Evolutionary conservation across 2,888 invertebrate species (phyloP).

Genomic region (Cyclophora punctaria): DNA sequence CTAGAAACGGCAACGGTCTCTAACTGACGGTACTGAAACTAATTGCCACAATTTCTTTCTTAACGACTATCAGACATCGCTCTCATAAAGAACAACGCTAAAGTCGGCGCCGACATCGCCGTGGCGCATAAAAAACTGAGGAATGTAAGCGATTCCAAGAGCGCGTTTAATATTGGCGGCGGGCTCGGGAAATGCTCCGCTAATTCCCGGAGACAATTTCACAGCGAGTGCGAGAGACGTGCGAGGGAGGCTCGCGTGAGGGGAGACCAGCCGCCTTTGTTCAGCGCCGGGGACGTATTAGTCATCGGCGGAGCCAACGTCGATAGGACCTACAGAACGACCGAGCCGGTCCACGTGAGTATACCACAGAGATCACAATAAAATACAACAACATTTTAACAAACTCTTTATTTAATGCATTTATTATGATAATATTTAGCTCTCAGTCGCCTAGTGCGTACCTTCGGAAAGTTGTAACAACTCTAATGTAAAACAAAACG

Average conservation of each 20-base stretch:
- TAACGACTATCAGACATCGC: constrained; percentile 83
- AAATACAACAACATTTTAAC: constrained; percentile 57
- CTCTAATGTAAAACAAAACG: constrained; percentile 43
- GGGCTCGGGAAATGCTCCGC: constrained; percentile 21
- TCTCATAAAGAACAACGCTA: constrained; percentile 94
- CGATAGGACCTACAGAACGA: constrained; percentile 80
- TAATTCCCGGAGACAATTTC: constrained; percentile 38
- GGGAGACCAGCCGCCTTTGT: constrained; percentile 20
- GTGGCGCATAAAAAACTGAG: constrained; percentile 72
- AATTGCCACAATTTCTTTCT: constrained; percentile 54
- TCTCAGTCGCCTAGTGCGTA: constrained; percentile 75
- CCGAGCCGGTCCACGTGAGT: constrained; percentile 80
- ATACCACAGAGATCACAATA: constrained; percentile 5
- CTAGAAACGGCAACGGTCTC: constrained; percentile 37
- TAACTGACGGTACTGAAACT: constrained; percentile 44
- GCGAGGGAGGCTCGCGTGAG: constrained; percentile 8
- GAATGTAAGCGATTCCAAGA: constrained; percentile 38
- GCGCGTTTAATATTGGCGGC: constrained; percentile 38
- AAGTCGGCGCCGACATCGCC: constrained; percentile 87
- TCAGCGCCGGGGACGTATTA: constrained; percentile 60
- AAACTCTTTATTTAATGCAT: constrained; percentile 73
- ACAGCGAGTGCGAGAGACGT: constrained; percentile 29
- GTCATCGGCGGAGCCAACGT: constrained; percentile 87
- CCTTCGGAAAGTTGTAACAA: constrained; percentile 74
- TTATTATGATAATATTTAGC: constrained; percentile 73